Evolutionary conservation across 2,888 invertebrate species (phyloP).

Genomic region (Spilosoma lubricipeda): DNA sequence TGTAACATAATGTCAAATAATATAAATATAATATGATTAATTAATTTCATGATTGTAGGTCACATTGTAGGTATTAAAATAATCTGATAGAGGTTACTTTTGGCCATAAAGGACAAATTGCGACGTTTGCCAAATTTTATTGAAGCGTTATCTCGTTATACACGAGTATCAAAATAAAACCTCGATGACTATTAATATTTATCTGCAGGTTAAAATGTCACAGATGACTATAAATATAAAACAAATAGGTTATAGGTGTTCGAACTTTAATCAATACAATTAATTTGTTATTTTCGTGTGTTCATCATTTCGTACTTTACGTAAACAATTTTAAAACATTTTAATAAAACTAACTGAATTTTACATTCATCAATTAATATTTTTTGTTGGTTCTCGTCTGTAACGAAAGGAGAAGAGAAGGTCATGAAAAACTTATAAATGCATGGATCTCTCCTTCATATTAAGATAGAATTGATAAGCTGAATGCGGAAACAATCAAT

Average conservation of each 20-base stretch:
- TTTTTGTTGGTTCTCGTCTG: not conserved
- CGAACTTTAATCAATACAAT: slow-evolving; percentile 26
- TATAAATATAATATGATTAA: not conserved
- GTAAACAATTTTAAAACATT: no score
- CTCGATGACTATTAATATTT: slow-evolving; percentile 6
- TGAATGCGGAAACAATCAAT: slow-evolving; percentile 76
- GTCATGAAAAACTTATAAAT: slow-evolving; percentile 69
- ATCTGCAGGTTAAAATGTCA: slow-evolving; percentile 24
- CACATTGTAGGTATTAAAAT: not conserved
- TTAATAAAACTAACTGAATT: no score
- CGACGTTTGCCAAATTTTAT: slow-evolving; percentile 11
- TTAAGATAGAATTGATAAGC: slow-evolving; percentile 76
- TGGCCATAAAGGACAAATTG: slow-evolving; percentile 41
- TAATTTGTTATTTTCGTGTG: no score
- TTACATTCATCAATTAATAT: no score
- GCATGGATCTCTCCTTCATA: slow-evolving; percentile 64
- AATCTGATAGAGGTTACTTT: slow-evolving; percentile 39
- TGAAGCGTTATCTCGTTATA: slow-evolving; percentile 5
- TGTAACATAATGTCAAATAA: not conserved
- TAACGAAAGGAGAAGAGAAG: slow-evolving; percentile 51
- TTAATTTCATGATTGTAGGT: not conserved
- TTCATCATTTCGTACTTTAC: no score
- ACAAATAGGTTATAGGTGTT: slow-evolving; percentile 33
- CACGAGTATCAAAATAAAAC: slow-evolving; percentile 17
- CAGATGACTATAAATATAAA: slow-evolving; percentile 26